phyloP scores from a whole-genome alignment of 2,888 invertebrate species.

The Ecliptopera silaceata region DNA sequence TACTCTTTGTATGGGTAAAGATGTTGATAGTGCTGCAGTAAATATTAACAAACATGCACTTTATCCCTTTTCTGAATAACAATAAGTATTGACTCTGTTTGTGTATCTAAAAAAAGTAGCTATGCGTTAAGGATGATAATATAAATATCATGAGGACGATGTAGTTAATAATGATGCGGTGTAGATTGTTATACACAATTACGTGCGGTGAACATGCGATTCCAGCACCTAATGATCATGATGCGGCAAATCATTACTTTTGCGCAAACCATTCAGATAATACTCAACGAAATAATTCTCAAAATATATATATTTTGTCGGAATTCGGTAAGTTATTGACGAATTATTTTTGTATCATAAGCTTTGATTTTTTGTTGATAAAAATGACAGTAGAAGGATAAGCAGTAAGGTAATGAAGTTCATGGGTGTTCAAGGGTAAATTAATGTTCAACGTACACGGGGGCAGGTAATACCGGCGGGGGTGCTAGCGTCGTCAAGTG shows the following conservation, averaged over 20 bases:
- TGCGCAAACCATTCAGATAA: conserved; percentile 14
- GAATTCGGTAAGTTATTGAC: background rate
- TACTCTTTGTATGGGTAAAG: no score
- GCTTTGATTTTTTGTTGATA: background rate
- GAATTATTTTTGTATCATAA: conserved; percentile 4
- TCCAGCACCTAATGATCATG: conserved; percentile 38
- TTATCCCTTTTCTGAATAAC: background rate
- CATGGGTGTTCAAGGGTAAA: conserved; percentile 19
- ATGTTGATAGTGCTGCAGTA: no score
- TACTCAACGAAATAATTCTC: conserved; percentile 9
- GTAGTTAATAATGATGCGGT: conserved; percentile 31
- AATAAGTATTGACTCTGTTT: conserved; percentile 32
- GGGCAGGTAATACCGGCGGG: conserved; percentile 40
- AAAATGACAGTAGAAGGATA: conserved; percentile 3
- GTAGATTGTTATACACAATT: conserved; percentile 42
- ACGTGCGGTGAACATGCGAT: conserved; percentile 55
- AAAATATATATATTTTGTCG: conserved; percentile 5
- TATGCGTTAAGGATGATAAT: conserved; percentile 18
- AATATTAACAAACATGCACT: no score
- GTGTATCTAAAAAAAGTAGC: conserved; percentile 27
- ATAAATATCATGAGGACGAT: conserved; percentile 26
- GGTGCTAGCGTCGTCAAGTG: conserved; percentile 43
- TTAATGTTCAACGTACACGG: conserved; percentile 50
- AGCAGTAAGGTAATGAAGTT: conserved; percentile 14
- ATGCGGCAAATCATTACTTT: conserved; percentile 34